These are phyloP conservation scores for Dendropsophus ebraccatus DNA, from an alignment of 2,113 vertebrate species.

Conservation along the genomic window DNA sequence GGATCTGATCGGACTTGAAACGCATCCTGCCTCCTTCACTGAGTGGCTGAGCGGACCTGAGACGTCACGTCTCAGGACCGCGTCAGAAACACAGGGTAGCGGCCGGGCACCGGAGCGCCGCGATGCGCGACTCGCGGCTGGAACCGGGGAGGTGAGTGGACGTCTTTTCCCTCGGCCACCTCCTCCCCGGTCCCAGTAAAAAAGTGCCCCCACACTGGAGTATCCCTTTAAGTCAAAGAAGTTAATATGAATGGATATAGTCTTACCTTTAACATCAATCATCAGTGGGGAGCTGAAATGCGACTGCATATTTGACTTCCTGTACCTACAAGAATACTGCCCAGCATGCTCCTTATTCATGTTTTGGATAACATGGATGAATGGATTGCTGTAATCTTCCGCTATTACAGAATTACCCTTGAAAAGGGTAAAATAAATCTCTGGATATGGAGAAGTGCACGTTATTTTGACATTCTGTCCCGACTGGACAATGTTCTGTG, in stretches of 20 bases:
- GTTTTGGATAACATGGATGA: conserved; percentile 6
- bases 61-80: too few species aligned
- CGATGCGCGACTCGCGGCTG: too few species aligned
- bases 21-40: too few species aligned
- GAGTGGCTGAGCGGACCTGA: too few species aligned
- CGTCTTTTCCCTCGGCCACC: too few species aligned
- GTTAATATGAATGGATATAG: background rate
- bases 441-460: background rate
- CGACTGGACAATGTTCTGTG: conserved; percentile 11
- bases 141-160: too few species aligned
- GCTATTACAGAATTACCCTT: background rate
- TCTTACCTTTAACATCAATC: conserved; percentile 42
- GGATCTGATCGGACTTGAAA: too few species aligned
- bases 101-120: too few species aligned
- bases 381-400: background rate
- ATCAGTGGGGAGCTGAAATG: background rate
- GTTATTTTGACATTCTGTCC: conserved; percentile 34
- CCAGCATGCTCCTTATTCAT: conserved; percentile 1
- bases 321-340: conserved; percentile 22
- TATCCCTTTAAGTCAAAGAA: background rate
- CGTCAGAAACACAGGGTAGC: too few species aligned
- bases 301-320: background rate
- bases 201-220: too few species aligned
- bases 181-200: too few species aligned
- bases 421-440: background rate